Percentiles rank a stretch among this genome's conserved stretches.
Evolutionary conservation across 1,140 invertebrate genomes (phyloP).

Genomic region (Drosophila pandora): DNA sequence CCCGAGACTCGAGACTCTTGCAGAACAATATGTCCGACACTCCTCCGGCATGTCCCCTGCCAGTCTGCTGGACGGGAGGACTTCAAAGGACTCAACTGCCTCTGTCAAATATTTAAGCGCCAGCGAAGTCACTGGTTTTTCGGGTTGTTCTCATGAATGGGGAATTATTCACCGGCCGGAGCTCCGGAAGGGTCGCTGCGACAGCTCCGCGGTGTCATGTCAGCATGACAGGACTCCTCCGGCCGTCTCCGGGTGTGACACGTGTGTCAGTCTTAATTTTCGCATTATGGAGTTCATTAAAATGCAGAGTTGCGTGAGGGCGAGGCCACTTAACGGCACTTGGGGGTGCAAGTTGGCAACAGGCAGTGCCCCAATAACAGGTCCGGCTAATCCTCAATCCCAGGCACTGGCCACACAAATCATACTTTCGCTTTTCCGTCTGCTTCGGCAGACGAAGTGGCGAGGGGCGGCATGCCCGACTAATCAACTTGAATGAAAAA

Average conservation of each 20-base stretch:
- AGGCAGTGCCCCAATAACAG: background rate
- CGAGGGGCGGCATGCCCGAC: conserved; percentile 9
- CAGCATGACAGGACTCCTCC: conserved; percentile 27
- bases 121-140: conserved; percentile 26
- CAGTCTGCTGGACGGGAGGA: too few relatives aligned
- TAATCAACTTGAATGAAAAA: conserved; percentile 49
- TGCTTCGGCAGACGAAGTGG: background rate
- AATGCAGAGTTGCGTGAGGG: conserved; percentile 67
- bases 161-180: conserved; percentile 43
- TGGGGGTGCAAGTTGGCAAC: conserved; percentile 29
- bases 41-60: background rate
- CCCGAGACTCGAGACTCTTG: background rate
- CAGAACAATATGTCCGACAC: conserved; percentile 54
- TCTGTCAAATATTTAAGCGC: conserved; percentile 71
- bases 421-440: background rate
- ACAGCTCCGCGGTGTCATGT: conserved; percentile 13
- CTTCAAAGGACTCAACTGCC: conserved; percentile 3
- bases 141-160: conserved; percentile 50
- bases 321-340: conserved; percentile 57
- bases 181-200: too few relatives aligned
- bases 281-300: conserved; percentile 77
- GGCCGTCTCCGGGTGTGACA: conserved; percentile 6
- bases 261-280: conserved; percentile 70
- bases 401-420: too few relatives aligned
- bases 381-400: background rate